Conservation (phyloP, 2,888 invertebrate genomes). For the Drosophila bunnanda region DNA sequence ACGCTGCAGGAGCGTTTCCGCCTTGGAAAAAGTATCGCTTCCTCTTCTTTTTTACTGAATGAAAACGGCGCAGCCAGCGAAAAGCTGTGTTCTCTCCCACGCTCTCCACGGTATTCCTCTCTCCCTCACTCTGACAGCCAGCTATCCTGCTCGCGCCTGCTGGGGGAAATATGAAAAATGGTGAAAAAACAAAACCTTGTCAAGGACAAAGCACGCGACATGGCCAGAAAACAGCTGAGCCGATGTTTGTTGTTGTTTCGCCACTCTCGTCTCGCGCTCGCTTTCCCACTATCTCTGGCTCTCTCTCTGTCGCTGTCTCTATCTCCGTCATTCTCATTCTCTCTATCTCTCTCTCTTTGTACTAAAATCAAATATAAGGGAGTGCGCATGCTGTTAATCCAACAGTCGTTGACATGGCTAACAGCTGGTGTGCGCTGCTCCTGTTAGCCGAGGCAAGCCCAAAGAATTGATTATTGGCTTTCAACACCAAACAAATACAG, state of each 20-base stretch:
- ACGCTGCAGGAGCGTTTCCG: constrained; percentile 50
- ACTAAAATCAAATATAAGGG: constrained; percentile 26
- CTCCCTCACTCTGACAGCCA: constrained; percentile 21
- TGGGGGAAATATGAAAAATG: constrained; percentile 31
- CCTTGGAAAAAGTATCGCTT: constrained; percentile 56
- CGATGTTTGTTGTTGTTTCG: constrained; percentile 40
- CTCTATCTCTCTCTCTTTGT: constrained; percentile 10
- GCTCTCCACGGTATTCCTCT: constrained; percentile 20
- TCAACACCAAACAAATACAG: constrained; percentile 30
- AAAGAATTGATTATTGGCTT: constrained; percentile 62
- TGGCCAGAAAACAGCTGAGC: constrained; percentile 74
- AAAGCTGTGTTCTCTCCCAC: constrained; percentile 44
- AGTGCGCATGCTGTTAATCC: constrained; percentile 52
- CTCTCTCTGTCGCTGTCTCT: background rate
- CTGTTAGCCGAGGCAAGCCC: constrained; percentile 24
- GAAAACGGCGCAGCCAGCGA: constrained; percentile 61
- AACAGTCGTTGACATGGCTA: constrained; percentile 39
- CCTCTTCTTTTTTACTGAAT: constrained; percentile 60
- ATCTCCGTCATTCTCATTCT: background rate
- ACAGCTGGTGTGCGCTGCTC: background rate
- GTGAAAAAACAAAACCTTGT: constrained; percentile 78
- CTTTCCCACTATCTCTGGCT: constrained; percentile 4
- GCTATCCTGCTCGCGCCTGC: constrained; percentile 13
- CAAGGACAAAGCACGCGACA: constrained; percentile 78
- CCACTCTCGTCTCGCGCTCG: background rate